Evolutionary conservation across 2,888 invertebrate genomes (phyloP).

Genomic region (Papilio demoleus): DNA sequence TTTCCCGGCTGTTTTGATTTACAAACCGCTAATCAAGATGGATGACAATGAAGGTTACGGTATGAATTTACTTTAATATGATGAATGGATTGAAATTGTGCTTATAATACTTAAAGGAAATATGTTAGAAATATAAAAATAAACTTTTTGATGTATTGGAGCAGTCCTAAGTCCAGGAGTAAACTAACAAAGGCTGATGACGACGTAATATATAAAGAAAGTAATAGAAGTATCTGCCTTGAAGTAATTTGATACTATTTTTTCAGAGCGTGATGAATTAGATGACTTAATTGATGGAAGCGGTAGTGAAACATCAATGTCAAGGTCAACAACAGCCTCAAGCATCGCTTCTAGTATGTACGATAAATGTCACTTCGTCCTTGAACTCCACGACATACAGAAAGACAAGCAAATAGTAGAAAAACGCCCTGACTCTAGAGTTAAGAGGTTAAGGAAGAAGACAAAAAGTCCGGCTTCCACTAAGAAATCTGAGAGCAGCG

Average conservation of each 20-base stretch:
- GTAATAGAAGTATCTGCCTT: not conserved
- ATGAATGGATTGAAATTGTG: no score
- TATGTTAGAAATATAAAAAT: no score
- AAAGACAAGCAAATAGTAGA: conserved; percentile 52
- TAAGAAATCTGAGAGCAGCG: conserved; percentile 47
- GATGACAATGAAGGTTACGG: conserved; percentile 38
- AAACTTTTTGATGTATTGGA: no score
- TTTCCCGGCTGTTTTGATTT: conserved; percentile 12
- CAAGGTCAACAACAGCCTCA: conserved; percentile 47
- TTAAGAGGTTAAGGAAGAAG: conserved; percentile 58
- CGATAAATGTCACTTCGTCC: conserved; percentile 51
- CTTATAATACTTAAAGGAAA: no score
- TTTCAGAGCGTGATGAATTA: conserved; percentile 38
- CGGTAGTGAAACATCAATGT: conserved; percentile 54
- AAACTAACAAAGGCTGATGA: not conserved
- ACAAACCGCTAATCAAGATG: conserved; percentile 29
- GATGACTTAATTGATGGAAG: conserved; percentile 37
- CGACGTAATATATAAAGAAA: not conserved
- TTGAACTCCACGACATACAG: conserved; percentile 61
- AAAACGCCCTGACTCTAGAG: conserved; percentile 34
- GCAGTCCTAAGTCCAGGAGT: not conserved
- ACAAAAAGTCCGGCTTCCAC: conserved; percentile 44
- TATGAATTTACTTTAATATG: conserved; percentile 8
- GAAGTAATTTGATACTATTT: not conserved
- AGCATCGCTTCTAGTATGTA: conserved; percentile 45